These are phyloP conservation scores for Pangasius krempfi DNA, from an alignment of 2,797 vertebrate genomes.

Conservation along the genomic window DNA sequence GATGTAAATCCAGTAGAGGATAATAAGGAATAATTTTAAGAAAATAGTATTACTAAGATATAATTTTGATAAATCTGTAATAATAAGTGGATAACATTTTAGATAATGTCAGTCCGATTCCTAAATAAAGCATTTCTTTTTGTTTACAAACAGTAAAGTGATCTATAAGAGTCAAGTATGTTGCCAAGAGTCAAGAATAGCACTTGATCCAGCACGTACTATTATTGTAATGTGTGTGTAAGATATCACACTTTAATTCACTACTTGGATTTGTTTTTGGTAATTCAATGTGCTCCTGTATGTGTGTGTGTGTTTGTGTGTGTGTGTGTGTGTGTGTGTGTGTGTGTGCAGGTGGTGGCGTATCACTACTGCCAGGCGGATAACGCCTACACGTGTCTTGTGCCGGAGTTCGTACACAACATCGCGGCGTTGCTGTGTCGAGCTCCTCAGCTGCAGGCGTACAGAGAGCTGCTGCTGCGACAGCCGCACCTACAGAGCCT, in stretches of 20 bases:
- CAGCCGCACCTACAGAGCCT: conserved; percentile 91
- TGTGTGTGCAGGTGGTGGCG: conserved; percentile 83
- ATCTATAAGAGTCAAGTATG: neutral
- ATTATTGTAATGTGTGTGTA: neutral
- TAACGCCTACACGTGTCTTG: conserved; percentile 93
- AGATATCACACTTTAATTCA: neutral
- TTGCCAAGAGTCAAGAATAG: neutral
- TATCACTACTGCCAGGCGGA: conserved; percentile 98
- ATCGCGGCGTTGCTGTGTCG: conserved; percentile 89
- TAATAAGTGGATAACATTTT: no score
- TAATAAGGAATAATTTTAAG: neutral
- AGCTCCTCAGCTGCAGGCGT: conserved; percentile 87
- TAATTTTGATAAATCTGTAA: neutral
- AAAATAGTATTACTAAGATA: neutral
- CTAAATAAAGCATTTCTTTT: neutral
- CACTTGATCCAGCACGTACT: neutral
- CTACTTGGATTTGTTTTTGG: neutral
- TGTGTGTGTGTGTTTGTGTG: neutral
- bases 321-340: neutral
- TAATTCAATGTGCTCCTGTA: neutral
- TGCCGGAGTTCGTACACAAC: conserved; percentile 96
- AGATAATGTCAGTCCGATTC: neutral
- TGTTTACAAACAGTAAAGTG: neutral
- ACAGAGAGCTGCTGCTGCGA: conserved; percentile 86
- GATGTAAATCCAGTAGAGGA: neutral